These are phyloP conservation scores for Athripsodes cinereus DNA, from an alignment of 2,888 invertebrate genomes.

Conservation along the genomic window DNA sequence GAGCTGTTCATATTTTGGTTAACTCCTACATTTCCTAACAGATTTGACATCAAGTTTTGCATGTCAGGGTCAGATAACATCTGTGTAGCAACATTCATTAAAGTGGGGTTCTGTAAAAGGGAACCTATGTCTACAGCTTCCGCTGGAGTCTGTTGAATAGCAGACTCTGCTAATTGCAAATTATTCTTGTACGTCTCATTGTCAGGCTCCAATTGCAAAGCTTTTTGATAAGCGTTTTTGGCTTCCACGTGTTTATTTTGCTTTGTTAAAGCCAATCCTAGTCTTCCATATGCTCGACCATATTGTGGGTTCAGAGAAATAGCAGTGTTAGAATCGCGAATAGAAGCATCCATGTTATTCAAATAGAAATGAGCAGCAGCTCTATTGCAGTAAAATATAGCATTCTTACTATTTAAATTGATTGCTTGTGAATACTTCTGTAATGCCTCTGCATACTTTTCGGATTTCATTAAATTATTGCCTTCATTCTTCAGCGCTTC, in stretches of 20 bases:
- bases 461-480: conserved; percentile 81
- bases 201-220: conserved; percentile 84
- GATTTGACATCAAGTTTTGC: conserved; percentile 64
- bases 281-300: conserved; percentile 90
- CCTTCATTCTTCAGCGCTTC: conserved; percentile 85
- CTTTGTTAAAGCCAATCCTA: conserved; percentile 84
- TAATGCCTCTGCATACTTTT: conserved; percentile 75
- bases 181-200: conserved; percentile 89
- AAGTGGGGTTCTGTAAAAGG: conserved; percentile 72
- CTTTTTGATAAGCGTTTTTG: conserved; percentile 78
- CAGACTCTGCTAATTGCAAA: conserved; percentile 68
- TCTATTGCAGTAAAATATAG: conserved; percentile 95
- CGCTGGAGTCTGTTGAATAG: conserved; percentile 29
- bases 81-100: conserved; percentile 79
- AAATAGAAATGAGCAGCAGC: conserved; percentile 93
- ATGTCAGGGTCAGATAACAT: conserved; percentile 81
- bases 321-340: conserved; percentile 87
- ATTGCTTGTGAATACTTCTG: conserved; percentile 86
- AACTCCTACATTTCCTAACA: conserved; percentile 48
- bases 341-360: conserved; percentile 74
- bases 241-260: conserved; percentile 80
- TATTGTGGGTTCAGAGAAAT: conserved; percentile 85
- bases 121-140: conserved; percentile 52
- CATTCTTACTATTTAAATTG: conserved; percentile 77
- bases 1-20: conserved; percentile 27